Evolutionary conservation across 1,140 invertebrate genomes (phyloP).

Genomic region (Pygmarrhopalites habei): DNA sequence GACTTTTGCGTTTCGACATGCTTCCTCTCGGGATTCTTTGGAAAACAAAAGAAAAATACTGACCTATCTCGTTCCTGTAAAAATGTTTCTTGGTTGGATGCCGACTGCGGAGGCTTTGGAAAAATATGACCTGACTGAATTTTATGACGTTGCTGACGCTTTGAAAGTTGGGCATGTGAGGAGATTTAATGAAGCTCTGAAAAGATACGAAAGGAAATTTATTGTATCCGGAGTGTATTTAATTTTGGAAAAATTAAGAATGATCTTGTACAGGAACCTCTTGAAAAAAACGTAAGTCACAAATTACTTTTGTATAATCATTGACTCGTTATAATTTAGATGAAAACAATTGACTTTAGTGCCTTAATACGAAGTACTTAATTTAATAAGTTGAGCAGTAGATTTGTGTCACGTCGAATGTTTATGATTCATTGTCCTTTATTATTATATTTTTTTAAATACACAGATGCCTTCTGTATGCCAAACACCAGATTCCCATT

Average conservation of each 20-base stretch:
- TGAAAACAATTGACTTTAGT: no score
- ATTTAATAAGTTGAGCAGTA: no score
- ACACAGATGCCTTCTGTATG: conserved; percentile 3
- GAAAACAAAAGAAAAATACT: conserved; percentile 91
- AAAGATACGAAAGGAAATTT: conserved; percentile 81
- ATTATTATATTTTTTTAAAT: no score
- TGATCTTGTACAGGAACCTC: conserved; percentile 90
- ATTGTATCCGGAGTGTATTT: conserved; percentile 93
- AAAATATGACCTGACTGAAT: conserved; percentile 85
- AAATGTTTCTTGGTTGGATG: conserved; percentile 91
- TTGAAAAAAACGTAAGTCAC: conserved; percentile 84
- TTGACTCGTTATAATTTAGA: no score
- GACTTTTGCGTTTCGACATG: conserved; percentile 80
- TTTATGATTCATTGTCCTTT: no score
- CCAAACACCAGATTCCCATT: conserved; percentile 15
- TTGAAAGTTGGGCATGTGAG: conserved; percentile 83
- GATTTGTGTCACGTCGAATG: no score
- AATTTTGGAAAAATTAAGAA: conserved; percentile 92
- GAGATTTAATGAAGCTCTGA: conserved; percentile 75
- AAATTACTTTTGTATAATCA: neutral
- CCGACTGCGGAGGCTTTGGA: conserved; percentile 68
- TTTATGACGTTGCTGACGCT: conserved; percentile 76
- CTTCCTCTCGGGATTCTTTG: conserved; percentile 66
- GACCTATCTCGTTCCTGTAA: conserved; percentile 93
- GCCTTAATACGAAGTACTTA: no score